Conservation (phyloP, 1,140 invertebrate genomes). For the Drosophila arizonae region DNA sequence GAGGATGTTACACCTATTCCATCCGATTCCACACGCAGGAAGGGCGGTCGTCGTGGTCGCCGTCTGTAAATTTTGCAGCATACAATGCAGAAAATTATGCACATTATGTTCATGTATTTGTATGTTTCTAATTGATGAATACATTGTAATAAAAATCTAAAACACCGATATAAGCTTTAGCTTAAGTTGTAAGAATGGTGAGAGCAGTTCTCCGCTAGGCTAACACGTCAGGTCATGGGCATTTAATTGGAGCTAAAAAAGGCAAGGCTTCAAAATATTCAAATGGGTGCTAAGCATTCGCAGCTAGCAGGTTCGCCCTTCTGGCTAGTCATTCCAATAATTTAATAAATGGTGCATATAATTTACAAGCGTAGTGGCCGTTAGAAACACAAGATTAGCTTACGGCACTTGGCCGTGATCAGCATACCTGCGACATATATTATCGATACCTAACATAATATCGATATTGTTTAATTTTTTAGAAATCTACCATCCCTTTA, state of each 20-base stretch:
- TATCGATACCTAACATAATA: conserved; percentile 1
- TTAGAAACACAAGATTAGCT: background rate
- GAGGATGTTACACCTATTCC: conserved; percentile 99
- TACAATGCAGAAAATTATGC: conserved; percentile 11
- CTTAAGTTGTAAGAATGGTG: background rate
- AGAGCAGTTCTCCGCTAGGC: no score
- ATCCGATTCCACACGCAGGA: conserved; percentile 98
- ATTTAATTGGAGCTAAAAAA: background rate
- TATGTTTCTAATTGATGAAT: conserved; percentile 30
- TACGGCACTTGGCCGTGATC: background rate
- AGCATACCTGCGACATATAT: background rate
- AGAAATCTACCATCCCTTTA: background rate
- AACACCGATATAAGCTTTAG: conserved; percentile 7
- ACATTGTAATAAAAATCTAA: conserved; percentile 29
- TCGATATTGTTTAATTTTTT: background rate
- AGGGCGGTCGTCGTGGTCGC: conserved; percentile 99
- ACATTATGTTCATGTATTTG: conserved; percentile 27
- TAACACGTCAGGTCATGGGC: background rate
- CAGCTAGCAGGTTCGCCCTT: no score
- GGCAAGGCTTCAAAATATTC: no score
- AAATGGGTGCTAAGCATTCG: no score
- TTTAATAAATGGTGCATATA: no score
- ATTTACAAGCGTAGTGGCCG: no score
- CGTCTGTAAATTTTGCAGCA: conserved; percentile 90
- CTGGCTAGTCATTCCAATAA: no score